Conservation (phyloP, 2,113 vertebrate genomes). For the Myrmecophaga tridactyla region DNA sequence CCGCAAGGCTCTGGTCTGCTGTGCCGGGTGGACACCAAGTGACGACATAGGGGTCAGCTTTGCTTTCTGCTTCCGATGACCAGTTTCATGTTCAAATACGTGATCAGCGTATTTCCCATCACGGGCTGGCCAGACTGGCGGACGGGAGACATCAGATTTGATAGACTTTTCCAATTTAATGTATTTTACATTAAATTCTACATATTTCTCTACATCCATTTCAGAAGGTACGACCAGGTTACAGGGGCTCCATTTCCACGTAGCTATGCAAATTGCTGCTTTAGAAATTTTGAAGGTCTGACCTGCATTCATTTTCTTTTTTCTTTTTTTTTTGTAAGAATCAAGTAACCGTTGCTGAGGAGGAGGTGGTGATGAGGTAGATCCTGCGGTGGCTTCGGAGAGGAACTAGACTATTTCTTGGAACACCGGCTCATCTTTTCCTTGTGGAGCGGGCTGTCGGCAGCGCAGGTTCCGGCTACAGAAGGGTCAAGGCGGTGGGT, state of each 20-base stretch:
- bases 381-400: conserved; percentile 89
- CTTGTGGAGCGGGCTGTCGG: conserved; percentile 93
- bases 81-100: conserved; percentile 89
- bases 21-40: conserved; percentile 87
- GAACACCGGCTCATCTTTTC: conserved; percentile 93
- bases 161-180: conserved; percentile 89
- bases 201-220: conserved; percentile 94
- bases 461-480: conserved; percentile 91
- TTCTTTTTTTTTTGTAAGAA: conserved; percentile 89
- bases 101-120: conserved; percentile 89
- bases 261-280: conserved; percentile 91
- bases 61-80: conserved; percentile 86
- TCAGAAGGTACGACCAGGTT: conserved; percentile 89
- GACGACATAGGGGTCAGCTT: conserved; percentile 89
- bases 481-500: conserved; percentile 96
- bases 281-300: conserved; percentile 91
- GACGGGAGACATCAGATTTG: conserved; percentile 85
- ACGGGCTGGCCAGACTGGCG: conserved; percentile 88
- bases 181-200: too few species aligned
- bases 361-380: conserved; percentile 83
- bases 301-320: conserved; percentile 87
- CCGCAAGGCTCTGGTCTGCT: conserved; percentile 87
- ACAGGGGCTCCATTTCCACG: conserved; percentile 90
- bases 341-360: conserved; percentile 89
- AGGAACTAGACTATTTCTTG: conserved; percentile 87